Evolutionary conservation across 2,888 invertebrate genomes (phyloP).

Genomic region (Sphaerophoria rueppellii): DNA sequence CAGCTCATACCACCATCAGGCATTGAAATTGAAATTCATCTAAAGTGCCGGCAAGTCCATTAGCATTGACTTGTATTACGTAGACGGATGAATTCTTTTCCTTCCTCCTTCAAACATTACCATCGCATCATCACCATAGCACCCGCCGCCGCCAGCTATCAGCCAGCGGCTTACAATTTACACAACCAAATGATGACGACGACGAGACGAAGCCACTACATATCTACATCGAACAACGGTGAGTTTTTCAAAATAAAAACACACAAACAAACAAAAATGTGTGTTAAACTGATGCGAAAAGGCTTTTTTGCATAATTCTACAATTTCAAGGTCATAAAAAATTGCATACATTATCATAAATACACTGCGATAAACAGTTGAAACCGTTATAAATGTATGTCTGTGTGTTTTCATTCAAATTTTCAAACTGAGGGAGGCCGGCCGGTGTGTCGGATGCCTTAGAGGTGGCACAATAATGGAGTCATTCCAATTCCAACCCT

Average conservation of each 20-base stretch:
- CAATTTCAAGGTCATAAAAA: slow-evolving; percentile 73
- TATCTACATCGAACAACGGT: slow-evolving; percentile 10
- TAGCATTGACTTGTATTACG: slow-evolving; percentile 60
- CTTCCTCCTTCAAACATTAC: slow-evolving; percentile 17
- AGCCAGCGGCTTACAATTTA: slow-evolving; percentile 3
- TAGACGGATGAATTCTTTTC: slow-evolving; percentile 61
- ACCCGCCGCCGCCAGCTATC: slow-evolving; percentile 6
- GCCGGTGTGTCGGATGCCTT: not conserved
- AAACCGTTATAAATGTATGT: slow-evolving; percentile 6
- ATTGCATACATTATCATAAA: slow-evolving; percentile 73
- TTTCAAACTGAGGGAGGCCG: not conserved
- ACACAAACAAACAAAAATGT: slow-evolving; percentile 13
- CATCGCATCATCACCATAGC: not conserved
- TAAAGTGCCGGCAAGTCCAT: slow-evolving; percentile 67
- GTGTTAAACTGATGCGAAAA: slow-evolving; percentile 73
- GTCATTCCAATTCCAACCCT: slow-evolving; percentile 71
- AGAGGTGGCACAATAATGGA: slow-evolving; percentile 63
- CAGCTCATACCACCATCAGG: slow-evolving; percentile 21
- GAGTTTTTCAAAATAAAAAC: slow-evolving; percentile 54
- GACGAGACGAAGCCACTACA: slow-evolving; percentile 18
- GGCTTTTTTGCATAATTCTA: slow-evolving; percentile 72
- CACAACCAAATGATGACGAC: slow-evolving; percentile 1
- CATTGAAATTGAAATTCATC: slow-evolving; percentile 73
- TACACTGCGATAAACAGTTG: slow-evolving; percentile 59
- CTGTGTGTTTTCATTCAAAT: not conserved